A percentile compares a stretch with the other conserved stretches of the same genome.
Conservation (phyloP, 2,113 vertebrate genomes). For the Rhabdomys dilectus region DNA sequence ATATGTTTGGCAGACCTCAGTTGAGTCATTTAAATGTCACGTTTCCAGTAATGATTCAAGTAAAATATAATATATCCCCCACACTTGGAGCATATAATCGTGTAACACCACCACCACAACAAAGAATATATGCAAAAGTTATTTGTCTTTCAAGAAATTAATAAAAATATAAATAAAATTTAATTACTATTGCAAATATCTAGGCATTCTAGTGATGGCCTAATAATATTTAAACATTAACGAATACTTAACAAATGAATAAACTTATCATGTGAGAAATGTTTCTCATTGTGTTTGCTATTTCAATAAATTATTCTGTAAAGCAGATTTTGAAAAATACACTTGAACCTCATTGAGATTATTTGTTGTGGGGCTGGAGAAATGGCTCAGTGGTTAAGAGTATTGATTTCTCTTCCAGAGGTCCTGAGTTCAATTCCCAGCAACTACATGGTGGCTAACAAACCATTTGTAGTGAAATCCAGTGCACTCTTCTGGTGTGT, state of each 20-base stretch:
- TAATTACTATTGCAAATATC: neutral
- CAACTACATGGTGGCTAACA: too few relatives aligned
- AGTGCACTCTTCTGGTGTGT: too few relatives aligned
- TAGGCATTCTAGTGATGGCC: neutral
- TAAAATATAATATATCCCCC: neutral
- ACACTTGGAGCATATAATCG: neutral
- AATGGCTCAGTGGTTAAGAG: too few relatives aligned
- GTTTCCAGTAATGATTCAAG: neutral
- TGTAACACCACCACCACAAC: neutral
- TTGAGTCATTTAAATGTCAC: neutral
- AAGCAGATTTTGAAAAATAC: neutral
- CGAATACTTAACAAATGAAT: neutral
- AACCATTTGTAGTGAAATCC: too few relatives aligned
- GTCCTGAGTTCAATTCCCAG: too few relatives aligned
- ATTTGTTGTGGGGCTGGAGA: too few relatives aligned
- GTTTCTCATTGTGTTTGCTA: neutral
- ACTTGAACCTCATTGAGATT: neutral
- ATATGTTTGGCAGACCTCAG: neutral
- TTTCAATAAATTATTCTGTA: neutral
- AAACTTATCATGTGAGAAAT: neutral
- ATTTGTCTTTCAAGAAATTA: neutral
- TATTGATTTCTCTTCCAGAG: too few relatives aligned
- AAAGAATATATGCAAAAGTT: neutral
- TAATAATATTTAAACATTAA: neutral
- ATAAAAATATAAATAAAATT: neutral